Evolutionary conservation across 2,113 vertebrate species (phyloP).

Genomic region (Rhadina sibilatrix): DNA sequence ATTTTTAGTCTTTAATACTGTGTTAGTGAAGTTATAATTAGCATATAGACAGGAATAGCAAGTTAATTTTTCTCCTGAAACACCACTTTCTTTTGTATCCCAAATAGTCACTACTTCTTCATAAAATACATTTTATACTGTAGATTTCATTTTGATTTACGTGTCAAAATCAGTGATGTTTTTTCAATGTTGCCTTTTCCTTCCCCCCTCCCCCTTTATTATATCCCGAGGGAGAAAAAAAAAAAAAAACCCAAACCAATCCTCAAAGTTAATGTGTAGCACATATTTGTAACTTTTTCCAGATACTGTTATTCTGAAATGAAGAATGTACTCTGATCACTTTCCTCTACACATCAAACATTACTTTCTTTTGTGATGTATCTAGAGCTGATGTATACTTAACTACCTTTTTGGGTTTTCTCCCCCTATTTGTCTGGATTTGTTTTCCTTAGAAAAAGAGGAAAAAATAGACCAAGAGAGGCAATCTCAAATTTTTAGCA

Average conservation of each 20-base stretch:
- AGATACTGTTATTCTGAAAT: not conserved
- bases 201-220: rapidly evolving
- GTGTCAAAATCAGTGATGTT: not conserved
- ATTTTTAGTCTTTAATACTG: slow-evolving; percentile 19
- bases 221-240: not conserved
- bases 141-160: not conserved
- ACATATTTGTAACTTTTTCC: not conserved
- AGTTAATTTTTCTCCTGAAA: not conserved
- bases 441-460: not conserved
- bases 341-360: not conserved
- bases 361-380: not conserved
- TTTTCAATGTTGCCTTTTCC: not conserved
- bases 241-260: not conserved
- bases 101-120: not conserved
- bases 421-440: not conserved
- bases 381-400: not conserved
- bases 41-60: not conserved
- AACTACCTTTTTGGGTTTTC: not conserved
- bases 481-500: not conserved
- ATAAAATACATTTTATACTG: not conserved
- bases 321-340: not conserved
- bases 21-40: not conserved
- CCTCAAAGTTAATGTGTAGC: not conserved
- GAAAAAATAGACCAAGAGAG: not conserved
- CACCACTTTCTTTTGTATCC: not conserved